A percentile compares a stretch with the other conserved stretches of the same genome.
Evolutionary conservation across 2,888 invertebrate genomes (phyloP).

Genomic region (Amblyjoppa proteus): DNA sequence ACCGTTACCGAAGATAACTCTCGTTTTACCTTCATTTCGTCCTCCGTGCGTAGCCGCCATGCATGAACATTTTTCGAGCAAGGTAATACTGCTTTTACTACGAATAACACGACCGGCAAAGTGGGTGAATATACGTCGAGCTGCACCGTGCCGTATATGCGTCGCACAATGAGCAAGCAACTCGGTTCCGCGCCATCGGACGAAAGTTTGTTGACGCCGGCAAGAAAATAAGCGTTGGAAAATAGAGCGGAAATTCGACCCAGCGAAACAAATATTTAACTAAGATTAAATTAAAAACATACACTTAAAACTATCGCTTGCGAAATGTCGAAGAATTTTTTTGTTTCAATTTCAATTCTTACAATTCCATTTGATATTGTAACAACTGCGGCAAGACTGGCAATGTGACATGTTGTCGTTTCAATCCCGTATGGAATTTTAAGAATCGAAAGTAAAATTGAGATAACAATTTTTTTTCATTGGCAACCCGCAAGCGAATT

Average conservation of each 20-base stretch:
- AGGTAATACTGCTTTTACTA: slow-evolving; percentile 19
- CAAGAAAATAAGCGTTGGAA: slow-evolving; percentile 8
- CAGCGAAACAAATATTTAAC: background rate
- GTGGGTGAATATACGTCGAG: slow-evolving; percentile 35
- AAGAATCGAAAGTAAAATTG: too few relatives aligned
- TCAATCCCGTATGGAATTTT: too few relatives aligned
- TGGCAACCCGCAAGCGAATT: too few relatives aligned
- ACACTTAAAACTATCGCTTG: background rate
- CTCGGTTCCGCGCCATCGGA: background rate
- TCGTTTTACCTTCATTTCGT: slow-evolving; percentile 49
- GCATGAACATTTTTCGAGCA: slow-evolving; percentile 45
- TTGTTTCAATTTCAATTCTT: background rate
- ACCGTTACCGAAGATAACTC: slow-evolving; percentile 16
- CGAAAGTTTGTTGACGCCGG: slow-evolving; percentile 13
- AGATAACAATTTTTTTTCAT: too few relatives aligned
- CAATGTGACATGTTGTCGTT: too few relatives aligned
- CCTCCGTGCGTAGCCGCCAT: slow-evolving; percentile 36
- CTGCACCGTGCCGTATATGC: background rate
- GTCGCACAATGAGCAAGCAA: slow-evolving; percentile 1
- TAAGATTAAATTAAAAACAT: background rate
- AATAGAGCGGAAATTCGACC: background rate
- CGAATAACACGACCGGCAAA: slow-evolving; percentile 25
- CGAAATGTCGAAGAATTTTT: background rate
- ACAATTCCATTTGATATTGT: too few relatives aligned
- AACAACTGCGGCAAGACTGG: too few relatives aligned